These are phyloP conservation scores for Muschampia plurimacula DNA, from an alignment of 2,888 invertebrate genomes.

Conservation along the genomic window DNA sequence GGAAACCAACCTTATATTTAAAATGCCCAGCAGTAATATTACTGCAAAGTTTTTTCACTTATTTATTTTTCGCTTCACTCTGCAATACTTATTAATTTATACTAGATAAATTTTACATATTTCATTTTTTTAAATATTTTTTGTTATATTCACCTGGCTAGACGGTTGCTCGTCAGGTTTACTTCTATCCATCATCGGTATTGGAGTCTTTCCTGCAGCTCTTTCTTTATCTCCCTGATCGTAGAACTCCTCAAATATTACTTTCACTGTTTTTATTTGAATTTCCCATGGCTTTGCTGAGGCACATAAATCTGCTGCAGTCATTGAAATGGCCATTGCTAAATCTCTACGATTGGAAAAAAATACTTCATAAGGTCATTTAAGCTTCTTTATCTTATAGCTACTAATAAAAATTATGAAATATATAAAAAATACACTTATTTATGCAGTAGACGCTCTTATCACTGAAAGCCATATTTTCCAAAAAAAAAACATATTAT, in stretches of 20 bases:
- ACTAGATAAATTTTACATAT: neutral
- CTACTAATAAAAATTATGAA: no score
- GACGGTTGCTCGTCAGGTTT: slow-evolving; percentile 90
- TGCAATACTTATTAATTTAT: neutral
- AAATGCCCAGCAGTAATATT: neutral
- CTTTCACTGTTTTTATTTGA: slow-evolving; percentile 91
- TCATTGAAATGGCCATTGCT: slow-evolving; percentile 92
- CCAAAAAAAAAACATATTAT: no score
- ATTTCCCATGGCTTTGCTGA: slow-evolving; percentile 94
- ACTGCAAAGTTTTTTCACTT: no score
- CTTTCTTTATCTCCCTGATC: slow-evolving; percentile 91
- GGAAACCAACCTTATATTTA: slow-evolving; percentile 89
- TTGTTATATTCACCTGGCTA: slow-evolving; percentile 86
- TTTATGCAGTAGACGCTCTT: no score
- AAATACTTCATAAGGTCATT: neutral
- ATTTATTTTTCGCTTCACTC: no score
- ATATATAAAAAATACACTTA: no score
- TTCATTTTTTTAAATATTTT: neutral
- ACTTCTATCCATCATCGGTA: slow-evolving; percentile 93
- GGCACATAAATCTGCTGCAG: slow-evolving; percentile 93
- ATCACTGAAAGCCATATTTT: no score
- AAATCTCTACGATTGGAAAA: slow-evolving; percentile 74
- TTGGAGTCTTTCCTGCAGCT: slow-evolving; percentile 88
- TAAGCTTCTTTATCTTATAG: no score
- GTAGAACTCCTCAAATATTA: slow-evolving; percentile 94